phyloP scores from a whole-genome alignment of 2,113 vertebrate genomes.

The Mastomys natalensis region DNA sequence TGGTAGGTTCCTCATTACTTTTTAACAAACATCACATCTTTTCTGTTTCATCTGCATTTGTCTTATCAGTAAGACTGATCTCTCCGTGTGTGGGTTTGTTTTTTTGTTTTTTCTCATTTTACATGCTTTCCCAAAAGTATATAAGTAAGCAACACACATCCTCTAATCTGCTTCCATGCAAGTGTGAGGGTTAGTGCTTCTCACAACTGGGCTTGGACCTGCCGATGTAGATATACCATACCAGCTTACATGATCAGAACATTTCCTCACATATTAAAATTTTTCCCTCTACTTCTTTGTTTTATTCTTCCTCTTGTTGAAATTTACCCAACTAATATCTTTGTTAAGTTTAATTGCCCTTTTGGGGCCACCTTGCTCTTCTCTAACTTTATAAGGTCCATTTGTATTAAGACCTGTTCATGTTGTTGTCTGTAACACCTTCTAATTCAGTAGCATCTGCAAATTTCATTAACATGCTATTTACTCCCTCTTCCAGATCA shows the following conservation, averaged over 20 bases:
- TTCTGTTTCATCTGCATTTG: not conserved
- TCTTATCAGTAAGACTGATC: not conserved
- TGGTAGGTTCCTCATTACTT: not conserved
- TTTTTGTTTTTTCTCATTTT: not conserved
- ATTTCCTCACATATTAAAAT: slow-evolving; percentile 30
- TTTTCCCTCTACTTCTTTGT: slow-evolving; percentile 10
- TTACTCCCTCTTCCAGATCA: slow-evolving; percentile 82
- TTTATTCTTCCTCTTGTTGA: slow-evolving; percentile 45
- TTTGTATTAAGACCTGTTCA: slow-evolving; percentile 42
- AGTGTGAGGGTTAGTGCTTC: not conserved
- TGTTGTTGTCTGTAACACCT: slow-evolving; percentile 67
- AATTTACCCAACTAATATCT: slow-evolving; percentile 33
- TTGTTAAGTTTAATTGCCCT: not conserved
- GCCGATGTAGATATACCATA: not conserved
- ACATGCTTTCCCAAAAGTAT: not conserved
- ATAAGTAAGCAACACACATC: not conserved
- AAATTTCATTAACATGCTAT: slow-evolving; percentile 80
- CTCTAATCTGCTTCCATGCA: not conserved
- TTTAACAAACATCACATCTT: not conserved
- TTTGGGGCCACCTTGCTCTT: not conserved
- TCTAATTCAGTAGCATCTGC: slow-evolving; percentile 74
- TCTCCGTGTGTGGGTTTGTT: not conserved
- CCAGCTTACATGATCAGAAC: not conserved
- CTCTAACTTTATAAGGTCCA: slow-evolving; percentile 47
- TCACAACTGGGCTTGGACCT: not conserved